Evolutionary conservation across 2,797 vertebrate species (phyloP), one percentile per base, ranked within the genome.

Genomic region (Lepus oiostolus): DNA sequence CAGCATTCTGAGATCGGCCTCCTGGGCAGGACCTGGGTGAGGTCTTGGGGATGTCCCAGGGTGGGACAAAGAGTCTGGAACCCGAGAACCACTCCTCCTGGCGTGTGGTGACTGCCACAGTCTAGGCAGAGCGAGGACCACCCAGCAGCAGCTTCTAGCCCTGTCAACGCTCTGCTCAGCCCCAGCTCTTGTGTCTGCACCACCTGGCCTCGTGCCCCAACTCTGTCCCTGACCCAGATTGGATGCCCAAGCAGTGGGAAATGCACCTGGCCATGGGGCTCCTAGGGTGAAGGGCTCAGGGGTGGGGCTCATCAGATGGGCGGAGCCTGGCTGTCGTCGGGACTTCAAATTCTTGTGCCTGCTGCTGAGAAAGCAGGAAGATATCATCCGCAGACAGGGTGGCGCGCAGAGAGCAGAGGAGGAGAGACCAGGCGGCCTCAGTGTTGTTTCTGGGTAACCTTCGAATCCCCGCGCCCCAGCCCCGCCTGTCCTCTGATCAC

Each of bases 201-300:
- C 79, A 28, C 38, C 21, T 0, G 42, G 38, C 65, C 79, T 72
- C 35, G 52, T 8, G n/a, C 24, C 58, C 26, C 2, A 16, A 42
- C 16, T 63, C 26, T 42, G 21, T n/a, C n/a, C 47, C 30, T 28
- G 1, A 67, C 58, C 6, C 47, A 81, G 52, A 38, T 80, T 13
- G 90, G 70, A 85, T 28, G 3, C 14, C 12, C 79, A 80, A 35
- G 65, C 82, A 50, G 79, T 67, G 32, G 60, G 60, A 91, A 76
- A 26, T 24, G n/a, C 19, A 19, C n/a, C 26, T 24, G 16, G 72
- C 85, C 63, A 77, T 30, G 28, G 79, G 62, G n/a, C 52, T 24
- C 52, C 26, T 1, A 79, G 62, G 50, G 22, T 10, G 30, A 77
- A 5, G 70, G 38, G 38, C 80, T 71, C 10, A 17, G 30, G 72